Percentiles rank a stretch among this genome's conserved stretches.
Evolutionary conservation across 2,797 vertebrate genomes (phyloP).

Genomic region (Cossypha caffra): DNA sequence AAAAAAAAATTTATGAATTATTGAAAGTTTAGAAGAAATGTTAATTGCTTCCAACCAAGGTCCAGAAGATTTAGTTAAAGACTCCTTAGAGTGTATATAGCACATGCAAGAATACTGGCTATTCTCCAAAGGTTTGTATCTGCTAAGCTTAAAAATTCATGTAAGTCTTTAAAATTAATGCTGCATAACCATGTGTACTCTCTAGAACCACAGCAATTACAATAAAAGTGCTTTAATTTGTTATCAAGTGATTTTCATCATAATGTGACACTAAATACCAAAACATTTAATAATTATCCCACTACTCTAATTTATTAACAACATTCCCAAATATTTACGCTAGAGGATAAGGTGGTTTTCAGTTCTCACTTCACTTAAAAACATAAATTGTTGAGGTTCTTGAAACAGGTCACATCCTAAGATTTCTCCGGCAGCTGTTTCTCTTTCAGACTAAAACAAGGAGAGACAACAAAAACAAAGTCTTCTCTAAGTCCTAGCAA

Average conservation of each 20-base stretch:
- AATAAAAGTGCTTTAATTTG: constrained; percentile 57
- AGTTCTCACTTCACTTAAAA: constrained; percentile 17
- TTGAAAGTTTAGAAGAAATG: constrained; percentile 47
- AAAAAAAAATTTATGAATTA: constrained; percentile 7
- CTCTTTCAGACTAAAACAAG: constrained; percentile 4
- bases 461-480: background rate
- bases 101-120: constrained; percentile 48
- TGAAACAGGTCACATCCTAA: constrained; percentile 21
- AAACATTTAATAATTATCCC: constrained; percentile 61
- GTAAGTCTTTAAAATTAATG: constrained; percentile 61
- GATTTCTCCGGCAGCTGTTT: constrained; percentile 25
- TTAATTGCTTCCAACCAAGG: constrained; percentile 59
- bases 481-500: background rate
- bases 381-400: constrained; percentile 41
- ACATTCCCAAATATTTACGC: constrained; percentile 44
- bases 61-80: constrained; percentile 56
- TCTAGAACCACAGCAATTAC: constrained; percentile 55
- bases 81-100: constrained; percentile 28
- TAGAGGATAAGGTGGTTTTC: constrained; percentile 1
- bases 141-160: constrained; percentile 68
- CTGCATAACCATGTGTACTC: constrained; percentile 45
- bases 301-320: constrained; percentile 22
- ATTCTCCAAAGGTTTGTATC: constrained; percentile 60
- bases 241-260: constrained; percentile 53
- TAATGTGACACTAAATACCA: constrained; percentile 35